Evolutionary conservation across 2,888 invertebrate genomes (phyloP).

Genomic region (Drosophila testacea): DNA sequence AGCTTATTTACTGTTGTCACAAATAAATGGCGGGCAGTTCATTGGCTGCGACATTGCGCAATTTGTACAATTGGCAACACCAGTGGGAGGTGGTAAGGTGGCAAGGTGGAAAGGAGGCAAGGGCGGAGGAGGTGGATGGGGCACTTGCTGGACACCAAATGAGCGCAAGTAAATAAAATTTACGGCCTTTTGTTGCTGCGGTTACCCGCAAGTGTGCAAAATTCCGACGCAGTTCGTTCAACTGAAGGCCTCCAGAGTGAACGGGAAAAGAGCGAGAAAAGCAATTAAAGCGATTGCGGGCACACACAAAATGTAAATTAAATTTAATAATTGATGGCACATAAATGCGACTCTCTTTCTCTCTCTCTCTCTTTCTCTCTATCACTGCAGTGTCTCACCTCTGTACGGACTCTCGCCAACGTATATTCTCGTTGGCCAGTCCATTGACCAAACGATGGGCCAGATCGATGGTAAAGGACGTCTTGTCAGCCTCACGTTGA

Average conservation of each 20-base stretch:
- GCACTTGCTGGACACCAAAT: constrained; percentile 52
- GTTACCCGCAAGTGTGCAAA: constrained; percentile 62
- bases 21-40: constrained; percentile 62
- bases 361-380: background rate
- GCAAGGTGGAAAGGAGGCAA: background rate
- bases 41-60: constrained; percentile 61
- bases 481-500: constrained; percentile 96
- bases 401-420: constrained; percentile 84
- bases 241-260: constrained; percentile 24
- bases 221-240: constrained; percentile 53
- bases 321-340: constrained; percentile 78
- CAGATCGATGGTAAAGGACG: constrained; percentile 94
- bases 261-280: constrained; percentile 37
- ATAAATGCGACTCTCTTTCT: constrained; percentile 55
- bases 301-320: constrained; percentile 75
- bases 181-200: constrained; percentile 75
- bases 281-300: constrained; percentile 75
- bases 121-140: constrained; percentile 1
- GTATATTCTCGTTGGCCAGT: constrained; percentile 93
- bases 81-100: background rate
- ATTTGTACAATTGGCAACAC: constrained; percentile 57
- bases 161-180: constrained; percentile 75
- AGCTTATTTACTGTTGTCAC: constrained; percentile 61
- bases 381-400: constrained; percentile 67
- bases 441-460: constrained; percentile 97